Evolutionary conservation across 1,140 invertebrate genomes (phyloP).

Genomic region (Berghia stephanieae): DNA sequence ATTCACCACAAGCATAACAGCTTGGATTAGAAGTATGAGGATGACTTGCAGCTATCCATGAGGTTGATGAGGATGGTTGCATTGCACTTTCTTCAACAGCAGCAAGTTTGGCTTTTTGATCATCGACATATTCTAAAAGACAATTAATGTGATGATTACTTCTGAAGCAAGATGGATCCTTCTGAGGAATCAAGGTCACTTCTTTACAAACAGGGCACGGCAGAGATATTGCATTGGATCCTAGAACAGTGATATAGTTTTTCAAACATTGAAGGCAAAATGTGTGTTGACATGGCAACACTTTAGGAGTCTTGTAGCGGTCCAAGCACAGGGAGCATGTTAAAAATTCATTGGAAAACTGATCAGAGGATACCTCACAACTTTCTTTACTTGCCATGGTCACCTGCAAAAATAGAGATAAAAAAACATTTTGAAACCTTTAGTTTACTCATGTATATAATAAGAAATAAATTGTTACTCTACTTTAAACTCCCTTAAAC

Average conservation of each 20-base stretch:
- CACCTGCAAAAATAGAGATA: background rate
- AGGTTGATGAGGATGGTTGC: background rate
- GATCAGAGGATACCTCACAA: background rate
- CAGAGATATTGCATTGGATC: background rate
- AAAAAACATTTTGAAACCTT: background rate
- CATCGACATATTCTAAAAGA: constrained; percentile 20
- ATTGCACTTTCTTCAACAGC: background rate
- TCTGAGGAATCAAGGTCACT: constrained; percentile 12
- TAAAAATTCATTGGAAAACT: constrained; percentile 21
- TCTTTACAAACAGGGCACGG: constrained; percentile 29
- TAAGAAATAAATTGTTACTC: background rate
- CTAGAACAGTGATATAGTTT: constrained; percentile 12
- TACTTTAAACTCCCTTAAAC: background rate
- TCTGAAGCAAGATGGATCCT: constrained; percentile 21
- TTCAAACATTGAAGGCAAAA: constrained; percentile 24
- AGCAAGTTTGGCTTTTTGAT: background rate
- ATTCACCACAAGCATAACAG: constrained; percentile 25
- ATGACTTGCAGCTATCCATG: background rate
- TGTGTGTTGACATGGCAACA: constrained; percentile 30
- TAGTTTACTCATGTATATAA: background rate
- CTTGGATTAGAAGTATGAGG: background rate
- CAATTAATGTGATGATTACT: constrained; percentile 23
- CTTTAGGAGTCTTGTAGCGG: constrained; percentile 21
- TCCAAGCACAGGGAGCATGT: constrained; percentile 25
- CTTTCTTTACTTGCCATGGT: background rate